Conservation (phyloP, 2,113 vertebrate genomes). For the Aspiorhynchus laticeps region DNA sequence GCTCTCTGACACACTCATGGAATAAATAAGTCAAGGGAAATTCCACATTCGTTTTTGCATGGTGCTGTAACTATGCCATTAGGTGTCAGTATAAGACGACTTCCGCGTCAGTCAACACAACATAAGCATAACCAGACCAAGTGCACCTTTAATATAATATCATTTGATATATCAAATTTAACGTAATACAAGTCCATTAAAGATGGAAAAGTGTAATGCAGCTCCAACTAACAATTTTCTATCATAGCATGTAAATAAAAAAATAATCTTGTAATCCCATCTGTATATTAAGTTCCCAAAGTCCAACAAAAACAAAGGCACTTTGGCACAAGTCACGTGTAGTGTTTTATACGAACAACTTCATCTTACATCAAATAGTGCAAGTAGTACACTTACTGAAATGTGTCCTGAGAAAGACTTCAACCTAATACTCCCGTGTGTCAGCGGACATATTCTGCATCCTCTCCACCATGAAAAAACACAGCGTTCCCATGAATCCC, state of each 20-base stretch:
- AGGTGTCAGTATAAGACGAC: neutral
- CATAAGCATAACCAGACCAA: neutral
- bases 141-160: neutral
- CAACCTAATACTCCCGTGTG: constrained; percentile 63
- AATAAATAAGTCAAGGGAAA: neutral
- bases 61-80: neutral
- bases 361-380: constrained; percentile 10
- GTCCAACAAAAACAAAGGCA: neutral
- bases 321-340: constrained; percentile 6
- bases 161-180: neutral
- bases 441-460: constrained; percentile 65
- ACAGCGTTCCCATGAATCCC: constrained; percentile 88
- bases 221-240: neutral
- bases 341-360: constrained; percentile 16
- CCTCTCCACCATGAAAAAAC: constrained; percentile 90
- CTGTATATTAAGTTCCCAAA: neutral
- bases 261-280: neutral
- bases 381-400: neutral
- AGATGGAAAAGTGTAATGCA: neutral
- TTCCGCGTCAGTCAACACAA: neutral
- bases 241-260: neutral
- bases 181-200: neutral
- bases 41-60: neutral
- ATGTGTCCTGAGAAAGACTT: neutral
- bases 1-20: neutral